Conservation (phyloP, 2,888 invertebrate species). For the Ellobium chinense region DNA sequence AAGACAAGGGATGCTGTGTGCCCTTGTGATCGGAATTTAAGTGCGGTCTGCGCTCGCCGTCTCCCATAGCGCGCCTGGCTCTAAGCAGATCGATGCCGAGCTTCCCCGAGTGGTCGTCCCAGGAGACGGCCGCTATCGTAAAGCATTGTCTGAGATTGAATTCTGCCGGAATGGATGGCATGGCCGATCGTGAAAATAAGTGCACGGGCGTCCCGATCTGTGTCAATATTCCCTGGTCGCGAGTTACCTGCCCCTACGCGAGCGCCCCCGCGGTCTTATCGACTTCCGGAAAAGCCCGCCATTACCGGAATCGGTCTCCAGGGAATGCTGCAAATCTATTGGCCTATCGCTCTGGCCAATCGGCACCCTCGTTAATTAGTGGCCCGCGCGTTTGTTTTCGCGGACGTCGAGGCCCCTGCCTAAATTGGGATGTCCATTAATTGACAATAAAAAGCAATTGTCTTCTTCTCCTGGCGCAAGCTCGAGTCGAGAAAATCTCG, state of each 20-base stretch:
- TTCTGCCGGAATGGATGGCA: constrained; percentile 41
- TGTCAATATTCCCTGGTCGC: constrained; percentile 40
- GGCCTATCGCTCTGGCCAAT: constrained; percentile 43
- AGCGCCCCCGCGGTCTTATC: constrained; percentile 41
- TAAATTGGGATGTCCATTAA: constrained; percentile 42
- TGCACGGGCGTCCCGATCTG: constrained; percentile 38
- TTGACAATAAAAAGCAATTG: constrained; percentile 45
- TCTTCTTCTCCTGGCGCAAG: constrained; percentile 12
- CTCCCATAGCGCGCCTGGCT: not conserved
- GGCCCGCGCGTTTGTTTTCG: constrained; percentile 34
- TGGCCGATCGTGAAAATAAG: constrained; percentile 33
- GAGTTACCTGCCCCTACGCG: constrained; percentile 39
- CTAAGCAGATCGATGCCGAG: constrained; percentile 9
- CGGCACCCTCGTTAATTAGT: constrained; percentile 44
- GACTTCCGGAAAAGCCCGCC: constrained; percentile 37
- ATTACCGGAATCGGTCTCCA: constrained; percentile 42
- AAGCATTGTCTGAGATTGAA: constrained; percentile 42
- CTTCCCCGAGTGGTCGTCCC: constrained; percentile 13
- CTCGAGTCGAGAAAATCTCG: constrained; percentile 9
- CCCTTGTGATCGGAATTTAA: constrained; percentile 17
- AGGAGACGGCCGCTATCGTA: constrained; percentile 16
- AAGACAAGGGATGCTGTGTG: constrained; percentile 7
- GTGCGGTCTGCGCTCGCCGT: constrained; percentile 5
- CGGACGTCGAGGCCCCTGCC: not conserved
- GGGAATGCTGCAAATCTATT: constrained; percentile 44